Percentiles rank a stretch among this genome's conserved stretches.
phyloP scores from a whole-genome alignment of 92 coral and sea anemone genomes.

The Meandrina meandrites region DNA sequence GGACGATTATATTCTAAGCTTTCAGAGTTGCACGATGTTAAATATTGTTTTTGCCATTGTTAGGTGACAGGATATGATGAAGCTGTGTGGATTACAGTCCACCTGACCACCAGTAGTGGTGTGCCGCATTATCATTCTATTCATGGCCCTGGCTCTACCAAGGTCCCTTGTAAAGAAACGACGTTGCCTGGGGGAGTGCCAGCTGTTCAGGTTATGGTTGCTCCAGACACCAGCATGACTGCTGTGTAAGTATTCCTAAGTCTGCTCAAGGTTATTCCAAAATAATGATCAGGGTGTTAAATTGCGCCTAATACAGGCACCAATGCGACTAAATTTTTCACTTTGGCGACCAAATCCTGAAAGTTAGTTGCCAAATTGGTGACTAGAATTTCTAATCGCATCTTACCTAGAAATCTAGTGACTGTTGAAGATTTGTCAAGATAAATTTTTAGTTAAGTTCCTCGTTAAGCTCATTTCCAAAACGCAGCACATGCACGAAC shows the following conservation, averaged over 20 bases:
- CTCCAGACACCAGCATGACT: constrained; percentile 91
- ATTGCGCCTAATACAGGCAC: no score
- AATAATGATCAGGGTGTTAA: background rate
- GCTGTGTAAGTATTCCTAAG: constrained; percentile 76
- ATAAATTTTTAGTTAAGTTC: no score
- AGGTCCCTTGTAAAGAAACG: constrained; percentile 92
- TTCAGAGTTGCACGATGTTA: background rate
- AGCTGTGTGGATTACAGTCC: constrained; percentile 93
- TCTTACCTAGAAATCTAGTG: no score
- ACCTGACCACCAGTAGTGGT: constrained; percentile 87
- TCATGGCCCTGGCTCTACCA: constrained; percentile 98
- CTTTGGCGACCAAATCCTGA: no score
- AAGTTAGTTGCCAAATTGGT: no score
- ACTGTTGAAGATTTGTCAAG: no score
- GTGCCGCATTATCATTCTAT: constrained; percentile 97
- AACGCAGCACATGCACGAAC: no score
- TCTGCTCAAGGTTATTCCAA: background rate
- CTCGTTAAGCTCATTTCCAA: no score
- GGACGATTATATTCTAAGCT: background rate
- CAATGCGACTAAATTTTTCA: no score
- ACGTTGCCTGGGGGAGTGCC: constrained; percentile 87
- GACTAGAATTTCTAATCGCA: no score
- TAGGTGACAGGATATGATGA: constrained; percentile 84
- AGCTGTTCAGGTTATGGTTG: constrained; percentile 96
- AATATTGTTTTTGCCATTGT: background rate